Conservation (phyloP, 1,140 invertebrate species). For the Thalassaphorura encarpata region DNA sequence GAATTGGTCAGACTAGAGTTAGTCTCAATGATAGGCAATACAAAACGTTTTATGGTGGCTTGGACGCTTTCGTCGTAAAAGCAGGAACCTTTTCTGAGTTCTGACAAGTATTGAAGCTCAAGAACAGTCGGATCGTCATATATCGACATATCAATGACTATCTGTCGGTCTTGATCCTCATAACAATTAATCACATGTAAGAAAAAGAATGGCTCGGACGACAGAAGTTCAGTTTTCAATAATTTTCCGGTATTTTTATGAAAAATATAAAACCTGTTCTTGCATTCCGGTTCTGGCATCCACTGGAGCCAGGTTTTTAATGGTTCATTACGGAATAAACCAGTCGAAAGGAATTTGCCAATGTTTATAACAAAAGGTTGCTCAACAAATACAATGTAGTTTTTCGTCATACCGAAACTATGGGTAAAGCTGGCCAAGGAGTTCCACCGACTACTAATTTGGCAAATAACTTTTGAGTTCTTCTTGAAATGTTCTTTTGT, state of each 20-base stretch:
- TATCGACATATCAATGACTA: conserved; percentile 23
- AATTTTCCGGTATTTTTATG: conserved; percentile 41
- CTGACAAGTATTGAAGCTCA: conserved; percentile 11
- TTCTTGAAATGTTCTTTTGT: conserved; percentile 26
- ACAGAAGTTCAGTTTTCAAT: conserved; percentile 36
- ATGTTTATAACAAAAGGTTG: conserved; percentile 32
- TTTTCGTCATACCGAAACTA: conserved; percentile 44
- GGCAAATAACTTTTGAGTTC: conserved; percentile 33
- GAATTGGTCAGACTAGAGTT: conserved; percentile 6
- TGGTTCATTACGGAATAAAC: conserved; percentile 32
- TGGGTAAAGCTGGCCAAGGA: conserved; percentile 36
- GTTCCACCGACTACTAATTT: conserved; percentile 36
- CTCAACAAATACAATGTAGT: conserved; percentile 44
- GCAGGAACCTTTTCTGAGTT: conserved; percentile 15
- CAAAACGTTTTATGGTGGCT: conserved; percentile 12
- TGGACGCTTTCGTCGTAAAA: conserved; percentile 27
- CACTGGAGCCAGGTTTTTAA: conserved; percentile 30
- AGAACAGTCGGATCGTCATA: conserved; percentile 15
- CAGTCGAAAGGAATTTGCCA: conserved; percentile 10
- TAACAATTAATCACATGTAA: conserved; percentile 49
- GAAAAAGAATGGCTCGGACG: conserved; percentile 42
- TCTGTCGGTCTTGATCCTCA: conserved; percentile 38
- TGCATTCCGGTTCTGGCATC: conserved; percentile 32
- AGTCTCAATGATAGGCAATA: conserved; percentile 16
- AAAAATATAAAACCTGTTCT: conserved; percentile 40